Conservation (phyloP, 1,140 invertebrate species). For the Cydia splendana region DNA sequence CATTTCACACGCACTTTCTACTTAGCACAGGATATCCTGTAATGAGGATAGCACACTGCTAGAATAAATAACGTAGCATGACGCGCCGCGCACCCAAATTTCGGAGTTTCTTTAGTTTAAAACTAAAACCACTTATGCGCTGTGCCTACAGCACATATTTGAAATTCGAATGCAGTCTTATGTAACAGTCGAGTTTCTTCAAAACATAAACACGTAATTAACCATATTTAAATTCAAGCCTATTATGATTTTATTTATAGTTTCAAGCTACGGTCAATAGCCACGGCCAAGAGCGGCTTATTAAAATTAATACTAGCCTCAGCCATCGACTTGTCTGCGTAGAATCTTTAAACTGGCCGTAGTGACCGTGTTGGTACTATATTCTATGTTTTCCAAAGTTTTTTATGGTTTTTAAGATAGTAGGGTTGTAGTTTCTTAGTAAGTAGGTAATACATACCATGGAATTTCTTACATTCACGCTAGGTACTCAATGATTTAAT, state of each 20-base stretch:
- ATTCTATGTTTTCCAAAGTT: too few relatives aligned
- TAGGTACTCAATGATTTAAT: too few relatives aligned
- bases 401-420: too few relatives aligned
- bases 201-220: neutral
- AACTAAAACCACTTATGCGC: neutral
- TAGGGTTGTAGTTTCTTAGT: too few relatives aligned
- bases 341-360: too few relatives aligned
- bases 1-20: slow-evolving; percentile 5
- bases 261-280: neutral
- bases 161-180: neutral
- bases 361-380: too few relatives aligned
- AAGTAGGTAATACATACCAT: too few relatives aligned
- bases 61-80: slow-evolving; percentile 20
- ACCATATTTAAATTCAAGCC: neutral
- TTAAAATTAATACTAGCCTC: too few relatives aligned
- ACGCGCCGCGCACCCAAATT: neutral
- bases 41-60: neutral
- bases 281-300: neutral
- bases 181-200: neutral
- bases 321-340: too few relatives aligned
- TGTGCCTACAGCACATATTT: neutral
- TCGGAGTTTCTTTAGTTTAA: neutral
- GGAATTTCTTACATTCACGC: too few relatives aligned
- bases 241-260: neutral
- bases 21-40: slow-evolving; percentile 12